phyloP scores from a whole-genome alignment of 2,797 vertebrate species.

The Agapornis canus region DNA sequence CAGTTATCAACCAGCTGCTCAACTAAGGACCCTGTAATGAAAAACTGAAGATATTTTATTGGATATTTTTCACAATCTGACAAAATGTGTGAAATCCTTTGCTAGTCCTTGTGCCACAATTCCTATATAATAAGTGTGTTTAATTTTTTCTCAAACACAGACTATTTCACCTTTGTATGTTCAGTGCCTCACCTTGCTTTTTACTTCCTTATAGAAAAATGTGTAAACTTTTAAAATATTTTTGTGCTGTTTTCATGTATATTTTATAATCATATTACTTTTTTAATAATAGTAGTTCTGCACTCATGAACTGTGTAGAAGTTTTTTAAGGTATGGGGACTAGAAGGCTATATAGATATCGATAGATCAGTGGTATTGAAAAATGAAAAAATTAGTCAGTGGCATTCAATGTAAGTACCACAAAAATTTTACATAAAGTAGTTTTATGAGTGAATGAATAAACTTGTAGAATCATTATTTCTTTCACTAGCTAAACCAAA shows the following conservation, averaged over 20 bases:
- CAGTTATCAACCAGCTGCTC: neutral
- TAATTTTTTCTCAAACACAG: neutral
- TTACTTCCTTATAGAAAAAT: neutral
- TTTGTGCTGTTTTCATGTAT: neutral
- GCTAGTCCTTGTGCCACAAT: neutral
- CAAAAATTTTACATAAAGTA: neutral
- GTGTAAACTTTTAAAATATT: accelerated
- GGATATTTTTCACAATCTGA: neutral
- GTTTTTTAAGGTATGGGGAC: neutral
- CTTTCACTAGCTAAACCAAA: neutral
- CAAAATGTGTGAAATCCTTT: neutral
- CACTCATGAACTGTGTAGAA: neutral
- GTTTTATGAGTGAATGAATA: neutral
- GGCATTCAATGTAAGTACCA: neutral
- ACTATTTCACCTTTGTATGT: neutral
- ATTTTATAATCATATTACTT: neutral
- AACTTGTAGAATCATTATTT: neutral
- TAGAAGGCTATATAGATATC: neutral
- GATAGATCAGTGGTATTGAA: neutral
- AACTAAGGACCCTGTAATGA: neutral
- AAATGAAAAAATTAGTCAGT: neutral
- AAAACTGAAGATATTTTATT: neutral
- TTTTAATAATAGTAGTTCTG: neutral
- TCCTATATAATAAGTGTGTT: neutral
- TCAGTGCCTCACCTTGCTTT: neutral